Percentiles rank a stretch among this genome's conserved stretches.
phyloP scores from a whole-genome alignment of 1,140 invertebrate species.

The Propsilocerus akamusi region DNA sequence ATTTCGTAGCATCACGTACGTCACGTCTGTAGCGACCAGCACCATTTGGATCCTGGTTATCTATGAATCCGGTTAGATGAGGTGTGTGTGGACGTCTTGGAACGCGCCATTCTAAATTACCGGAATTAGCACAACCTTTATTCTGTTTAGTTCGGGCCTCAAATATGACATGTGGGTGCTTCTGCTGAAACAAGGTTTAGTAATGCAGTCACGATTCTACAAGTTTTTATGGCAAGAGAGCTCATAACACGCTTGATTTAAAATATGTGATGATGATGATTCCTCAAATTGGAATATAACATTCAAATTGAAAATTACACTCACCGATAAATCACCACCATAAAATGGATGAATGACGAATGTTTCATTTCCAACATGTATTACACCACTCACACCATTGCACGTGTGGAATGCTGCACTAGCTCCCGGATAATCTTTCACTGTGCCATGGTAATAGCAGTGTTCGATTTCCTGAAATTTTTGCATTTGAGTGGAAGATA shows the following conservation, averaged over 20 bases:
- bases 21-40: conserved; percentile 42
- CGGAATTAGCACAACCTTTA: conserved; percentile 71
- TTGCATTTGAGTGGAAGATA: background rate
- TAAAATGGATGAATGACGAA: conserved; percentile 94
- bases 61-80: conserved; percentile 31
- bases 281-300: background rate
- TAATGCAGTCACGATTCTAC: conserved; percentile 5
- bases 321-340: conserved; percentile 88
- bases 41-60: conserved; percentile 26
- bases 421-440: conserved; percentile 91
- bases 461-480: conserved; percentile 77
- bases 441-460: conserved; percentile 89
- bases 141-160: conserved; percentile 71
- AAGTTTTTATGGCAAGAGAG: background rate
- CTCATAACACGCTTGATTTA: background rate
- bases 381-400: conserved; percentile 89
- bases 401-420: conserved; percentile 92
- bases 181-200: conserved; percentile 55
- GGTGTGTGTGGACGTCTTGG: conserved; percentile 41
- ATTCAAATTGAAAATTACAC: conserved; percentile 14
- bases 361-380: conserved; percentile 91
- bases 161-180: conserved; percentile 92
- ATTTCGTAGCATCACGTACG: conserved; percentile 74
- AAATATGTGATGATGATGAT: conserved; percentile 1
- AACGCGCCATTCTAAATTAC: conserved; percentile 51